Conservation (phyloP, 1,140 invertebrate genomes). For the Euborellia annulipes region DNA sequence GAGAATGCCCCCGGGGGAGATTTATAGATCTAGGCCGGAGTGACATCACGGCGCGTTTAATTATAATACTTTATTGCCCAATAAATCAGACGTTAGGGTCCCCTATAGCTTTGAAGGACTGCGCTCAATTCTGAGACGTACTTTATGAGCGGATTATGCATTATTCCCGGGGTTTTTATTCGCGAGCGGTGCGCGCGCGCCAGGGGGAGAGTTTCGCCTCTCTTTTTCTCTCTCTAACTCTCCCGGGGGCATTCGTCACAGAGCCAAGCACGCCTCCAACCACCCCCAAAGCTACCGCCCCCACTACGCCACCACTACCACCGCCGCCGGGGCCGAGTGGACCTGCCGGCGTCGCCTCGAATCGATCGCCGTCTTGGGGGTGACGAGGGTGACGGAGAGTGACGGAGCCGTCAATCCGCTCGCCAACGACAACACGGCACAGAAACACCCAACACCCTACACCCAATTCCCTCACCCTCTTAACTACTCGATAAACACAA, state of each 20-base stretch:
- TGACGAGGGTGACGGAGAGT: not conserved
- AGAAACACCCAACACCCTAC: not conserved
- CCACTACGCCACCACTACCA: not conserved
- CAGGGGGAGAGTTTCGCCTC: not conserved
- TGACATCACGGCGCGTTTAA: constrained; percentile 26
- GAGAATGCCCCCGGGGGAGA: constrained; percentile 17
- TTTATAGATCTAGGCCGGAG: constrained; percentile 27
- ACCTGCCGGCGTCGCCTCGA: not conserved
- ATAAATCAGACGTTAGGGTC: constrained; percentile 16
- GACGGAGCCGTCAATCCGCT: not conserved
- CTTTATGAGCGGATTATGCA: constrained; percentile 32
- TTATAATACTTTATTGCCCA: constrained; percentile 18
- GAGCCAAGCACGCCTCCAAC: not conserved
- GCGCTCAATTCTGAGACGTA: constrained; percentile 29
- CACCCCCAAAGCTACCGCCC: not conserved
- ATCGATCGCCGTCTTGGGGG: not conserved
- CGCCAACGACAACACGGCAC: not conserved
- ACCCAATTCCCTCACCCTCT: not conserved
- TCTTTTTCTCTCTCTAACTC: constrained; percentile 9
- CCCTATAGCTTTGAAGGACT: constrained; percentile 27
- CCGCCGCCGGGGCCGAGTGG: too few relatives aligned
- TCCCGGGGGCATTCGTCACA: not conserved
- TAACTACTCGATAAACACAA: not conserved
- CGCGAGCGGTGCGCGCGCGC: not conserved
- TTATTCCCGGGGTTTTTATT: constrained; percentile 20